Evolutionary conservation across 2,797 vertebrate genomes (phyloP).

Genomic region (Syndactyla subalaris): DNA sequence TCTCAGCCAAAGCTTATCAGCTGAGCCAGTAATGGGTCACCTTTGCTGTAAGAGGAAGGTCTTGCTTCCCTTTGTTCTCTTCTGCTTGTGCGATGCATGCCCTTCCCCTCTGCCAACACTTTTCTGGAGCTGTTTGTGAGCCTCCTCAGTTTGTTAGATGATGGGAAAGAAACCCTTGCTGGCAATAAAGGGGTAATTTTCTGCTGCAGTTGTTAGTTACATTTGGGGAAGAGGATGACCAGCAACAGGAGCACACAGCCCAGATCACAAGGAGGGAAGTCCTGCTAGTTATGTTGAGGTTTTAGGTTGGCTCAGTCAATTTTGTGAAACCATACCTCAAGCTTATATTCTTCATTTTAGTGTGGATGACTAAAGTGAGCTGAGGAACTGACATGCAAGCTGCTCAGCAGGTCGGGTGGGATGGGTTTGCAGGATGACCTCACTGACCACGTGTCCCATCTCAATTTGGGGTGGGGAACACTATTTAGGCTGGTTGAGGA

Average conservation of each 20-base stretch:
- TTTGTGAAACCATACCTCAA: background rate
- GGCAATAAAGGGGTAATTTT: background rate
- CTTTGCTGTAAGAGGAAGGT: background rate
- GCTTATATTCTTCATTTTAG: background rate
- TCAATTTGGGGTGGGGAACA: background rate
- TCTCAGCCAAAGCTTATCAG: constrained; percentile 8
- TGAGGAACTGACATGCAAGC: background rate
- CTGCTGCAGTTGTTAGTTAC: background rate
- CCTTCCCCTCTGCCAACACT: background rate
- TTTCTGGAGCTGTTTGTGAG: background rate
- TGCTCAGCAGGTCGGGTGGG: background rate
- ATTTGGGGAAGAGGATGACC: background rate
- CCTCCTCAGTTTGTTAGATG: background rate
- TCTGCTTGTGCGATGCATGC: background rate
- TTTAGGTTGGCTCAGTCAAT: background rate
- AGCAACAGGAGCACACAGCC: background rate
- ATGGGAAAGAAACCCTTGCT: background rate
- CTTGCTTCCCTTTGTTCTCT: background rate
- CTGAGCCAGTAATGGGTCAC: background rate
- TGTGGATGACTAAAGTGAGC: background rate
- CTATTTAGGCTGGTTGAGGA: background rate
- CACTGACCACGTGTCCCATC: accelerated
- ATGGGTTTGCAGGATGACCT: background rate
- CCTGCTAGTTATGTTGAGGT: background rate
- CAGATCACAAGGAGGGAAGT: background rate